A percentile compares a stretch with the other conserved stretches of the same genome.
Evolutionary conservation across 1,140 invertebrate genomes (phyloP).

Genomic region (Drosophila eugracilis): DNA sequence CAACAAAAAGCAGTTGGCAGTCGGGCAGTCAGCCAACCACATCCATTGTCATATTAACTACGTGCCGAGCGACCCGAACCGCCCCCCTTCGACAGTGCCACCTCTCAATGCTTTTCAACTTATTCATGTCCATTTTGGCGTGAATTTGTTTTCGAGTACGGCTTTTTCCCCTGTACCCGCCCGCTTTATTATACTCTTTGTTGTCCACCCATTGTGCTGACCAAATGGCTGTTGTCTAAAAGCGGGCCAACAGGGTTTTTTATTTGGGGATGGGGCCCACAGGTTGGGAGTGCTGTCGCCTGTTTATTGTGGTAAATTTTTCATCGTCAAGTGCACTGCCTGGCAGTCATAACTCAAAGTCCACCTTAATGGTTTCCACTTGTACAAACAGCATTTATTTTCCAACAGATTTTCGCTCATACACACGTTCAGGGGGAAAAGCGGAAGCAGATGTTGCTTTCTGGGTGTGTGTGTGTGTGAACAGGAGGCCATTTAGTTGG

Average conservation of each 20-base stretch:
- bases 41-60: conserved; percentile 72
- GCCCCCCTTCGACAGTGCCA: conserved; percentile 11
- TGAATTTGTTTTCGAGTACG: conserved; percentile 68
- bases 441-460: conserved; percentile 33
- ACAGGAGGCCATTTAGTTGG: conserved; percentile 45
- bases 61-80: conserved; percentile 39
- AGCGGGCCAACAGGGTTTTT: conserved; percentile 14
- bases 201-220: conserved; percentile 60
- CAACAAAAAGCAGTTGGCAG: conserved; percentile 62
- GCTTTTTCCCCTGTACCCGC: conserved; percentile 28
- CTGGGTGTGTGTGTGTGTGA: conserved; percentile 6
- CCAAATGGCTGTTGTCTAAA: conserved; percentile 58
- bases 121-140: conserved; percentile 80
- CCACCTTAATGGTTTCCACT: conserved; percentile 72
- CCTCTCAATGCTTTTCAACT: conserved; percentile 70
- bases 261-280: neutral
- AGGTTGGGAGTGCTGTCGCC: conserved; percentile 24
- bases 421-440: conserved; percentile 15
- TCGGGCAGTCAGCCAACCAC: conserved; percentile 56
- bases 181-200: conserved; percentile 30
- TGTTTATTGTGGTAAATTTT: conserved; percentile 73
- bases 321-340: conserved; percentile 72
- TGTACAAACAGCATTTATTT: conserved; percentile 58
- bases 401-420: conserved; percentile 51
- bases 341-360: conserved; percentile 77